These are phyloP conservation scores for Eurystomus gularis DNA, from an alignment of 2,113 vertebrate genomes.

Conservation along the genomic window DNA sequence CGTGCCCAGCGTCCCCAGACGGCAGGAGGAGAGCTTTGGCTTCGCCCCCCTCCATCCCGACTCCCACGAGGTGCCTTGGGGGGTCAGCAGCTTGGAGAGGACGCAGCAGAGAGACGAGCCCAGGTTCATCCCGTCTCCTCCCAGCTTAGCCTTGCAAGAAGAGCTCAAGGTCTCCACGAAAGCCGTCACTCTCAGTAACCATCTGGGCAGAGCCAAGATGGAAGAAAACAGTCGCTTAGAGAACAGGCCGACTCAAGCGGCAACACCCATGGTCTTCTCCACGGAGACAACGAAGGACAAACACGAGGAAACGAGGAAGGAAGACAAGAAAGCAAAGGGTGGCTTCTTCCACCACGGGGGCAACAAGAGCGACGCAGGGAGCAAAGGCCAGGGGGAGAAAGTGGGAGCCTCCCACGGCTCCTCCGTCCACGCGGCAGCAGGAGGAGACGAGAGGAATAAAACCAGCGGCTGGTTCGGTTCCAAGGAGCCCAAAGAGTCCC, in stretches of 20 bases:
- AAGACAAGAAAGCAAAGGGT: slow-evolving; percentile 75
- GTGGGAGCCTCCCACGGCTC: background rate
- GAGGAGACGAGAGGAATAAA: slow-evolving; percentile 77
- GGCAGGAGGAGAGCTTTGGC: slow-evolving; percentile 60
- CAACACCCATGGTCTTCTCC: slow-evolving; percentile 37
- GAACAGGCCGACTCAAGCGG: slow-evolving; percentile 58
- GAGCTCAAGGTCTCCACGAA: slow-evolving; percentile 78
- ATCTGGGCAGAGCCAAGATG: slow-evolving; percentile 59
- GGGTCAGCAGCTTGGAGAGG: slow-evolving; percentile 65
- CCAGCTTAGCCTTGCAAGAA: slow-evolving; percentile 46
- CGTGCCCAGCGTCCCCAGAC: slow-evolving; percentile 64
- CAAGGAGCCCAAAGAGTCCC: slow-evolving; percentile 81
- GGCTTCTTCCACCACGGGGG: slow-evolving; percentile 80
- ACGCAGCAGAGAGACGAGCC: slow-evolving; percentile 55
- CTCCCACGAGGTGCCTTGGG: background rate
- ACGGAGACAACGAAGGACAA: slow-evolving; percentile 47
- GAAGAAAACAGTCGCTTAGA: slow-evolving; percentile 43
- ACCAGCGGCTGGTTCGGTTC: slow-evolving; percentile 83
- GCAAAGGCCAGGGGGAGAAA: slow-evolving; percentile 62
- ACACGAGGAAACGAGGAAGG: slow-evolving; percentile 38
- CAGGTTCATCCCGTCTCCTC: slow-evolving; percentile 51
- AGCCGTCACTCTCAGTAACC: slow-evolving; percentile 76
- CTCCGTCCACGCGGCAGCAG: background rate
- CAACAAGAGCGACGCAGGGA: slow-evolving; percentile 62
- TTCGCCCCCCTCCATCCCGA: slow-evolving; percentile 50